phyloP scores from a whole-genome alignment of 2,888 invertebrate species.

The Tribolium freemani region DNA sequence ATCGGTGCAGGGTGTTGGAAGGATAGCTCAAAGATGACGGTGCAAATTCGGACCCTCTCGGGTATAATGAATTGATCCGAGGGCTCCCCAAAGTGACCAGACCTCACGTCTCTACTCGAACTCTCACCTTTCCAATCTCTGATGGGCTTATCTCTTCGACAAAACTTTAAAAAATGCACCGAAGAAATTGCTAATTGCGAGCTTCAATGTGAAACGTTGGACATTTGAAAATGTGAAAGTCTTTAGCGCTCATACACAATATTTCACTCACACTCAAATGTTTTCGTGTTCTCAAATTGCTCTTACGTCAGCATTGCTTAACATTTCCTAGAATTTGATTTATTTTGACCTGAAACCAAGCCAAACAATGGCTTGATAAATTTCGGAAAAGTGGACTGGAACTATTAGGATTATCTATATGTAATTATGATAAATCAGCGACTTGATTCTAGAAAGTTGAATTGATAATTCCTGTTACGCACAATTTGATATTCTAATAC shows the following conservation, averaged over 20 bases:
- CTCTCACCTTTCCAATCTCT: conserved; percentile 57
- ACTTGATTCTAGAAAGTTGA: not conserved
- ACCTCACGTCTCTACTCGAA: conserved; percentile 57
- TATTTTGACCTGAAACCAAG: not conserved
- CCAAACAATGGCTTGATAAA: not conserved
- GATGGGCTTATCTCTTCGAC: conserved; percentile 16
- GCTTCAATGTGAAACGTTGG: conserved; percentile 12
- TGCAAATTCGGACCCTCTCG: conserved; percentile 65
- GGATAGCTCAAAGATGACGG: conserved; percentile 62
- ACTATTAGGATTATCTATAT: not conserved
- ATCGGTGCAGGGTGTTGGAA: conserved; percentile 53
- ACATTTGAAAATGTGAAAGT: conserved; percentile 28
- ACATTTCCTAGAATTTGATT: not conserved
- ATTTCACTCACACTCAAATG: conserved; percentile 11
- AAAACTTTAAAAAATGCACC: not conserved
- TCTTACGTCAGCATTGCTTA: conserved; percentile 15
- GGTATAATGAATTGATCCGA: conserved; percentile 67
- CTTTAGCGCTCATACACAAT: conserved; percentile 9
- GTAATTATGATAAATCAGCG: not conserved
- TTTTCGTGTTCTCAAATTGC: conserved; percentile 9
- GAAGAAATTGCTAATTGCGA: not conserved
- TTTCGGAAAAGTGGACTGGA: not conserved
- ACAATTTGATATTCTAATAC: no score
- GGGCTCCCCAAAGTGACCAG: conserved; percentile 62
- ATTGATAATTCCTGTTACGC: not conserved